phyloP scores from a whole-genome alignment of 2,797 vertebrate species.

The Gobio occitaniae region DNA sequence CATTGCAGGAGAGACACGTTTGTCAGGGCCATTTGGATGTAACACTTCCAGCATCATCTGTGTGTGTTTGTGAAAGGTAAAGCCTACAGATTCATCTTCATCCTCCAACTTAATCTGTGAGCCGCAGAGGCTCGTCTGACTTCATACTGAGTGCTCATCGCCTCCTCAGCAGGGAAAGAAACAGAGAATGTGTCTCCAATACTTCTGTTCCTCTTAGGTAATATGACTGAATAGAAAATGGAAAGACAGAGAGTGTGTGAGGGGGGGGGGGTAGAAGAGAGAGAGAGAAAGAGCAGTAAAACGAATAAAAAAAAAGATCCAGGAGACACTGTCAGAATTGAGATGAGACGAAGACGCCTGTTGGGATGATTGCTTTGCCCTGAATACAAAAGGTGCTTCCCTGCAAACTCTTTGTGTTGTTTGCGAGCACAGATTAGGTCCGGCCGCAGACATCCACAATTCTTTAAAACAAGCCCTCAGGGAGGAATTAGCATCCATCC shows the following conservation, averaged over 20 bases:
- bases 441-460: conserved; percentile 72
- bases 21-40: not conserved
- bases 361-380: conserved; percentile 60
- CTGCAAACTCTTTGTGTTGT: conserved; percentile 75
- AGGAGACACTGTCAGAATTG: conserved; percentile 15
- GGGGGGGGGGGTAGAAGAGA: not conserved
- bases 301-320: not conserved
- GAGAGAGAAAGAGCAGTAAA: conserved; percentile 42
- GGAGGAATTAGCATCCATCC: conserved; percentile 85
- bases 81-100: not conserved
- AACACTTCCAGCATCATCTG: conserved; percentile 5
- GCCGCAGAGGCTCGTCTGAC: conserved; percentile 39
- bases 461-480: conserved; percentile 76
- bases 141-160: conserved; percentile 40
- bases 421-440: conserved; percentile 80
- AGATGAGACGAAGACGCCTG: conserved; percentile 40
- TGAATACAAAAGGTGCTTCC: conserved; percentile 73
- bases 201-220: not conserved
- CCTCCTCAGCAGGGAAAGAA: conserved; percentile 44
- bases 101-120: conserved; percentile 47
- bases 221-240: conserved; percentile 19
- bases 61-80: conserved; percentile 6
- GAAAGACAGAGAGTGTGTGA: not conserved
- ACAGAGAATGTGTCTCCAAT: conserved; percentile 21
- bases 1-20: not conserved